phyloP scores from a whole-genome alignment of 1,140 invertebrate species.

The Luehdorfia chinensis region DNA sequence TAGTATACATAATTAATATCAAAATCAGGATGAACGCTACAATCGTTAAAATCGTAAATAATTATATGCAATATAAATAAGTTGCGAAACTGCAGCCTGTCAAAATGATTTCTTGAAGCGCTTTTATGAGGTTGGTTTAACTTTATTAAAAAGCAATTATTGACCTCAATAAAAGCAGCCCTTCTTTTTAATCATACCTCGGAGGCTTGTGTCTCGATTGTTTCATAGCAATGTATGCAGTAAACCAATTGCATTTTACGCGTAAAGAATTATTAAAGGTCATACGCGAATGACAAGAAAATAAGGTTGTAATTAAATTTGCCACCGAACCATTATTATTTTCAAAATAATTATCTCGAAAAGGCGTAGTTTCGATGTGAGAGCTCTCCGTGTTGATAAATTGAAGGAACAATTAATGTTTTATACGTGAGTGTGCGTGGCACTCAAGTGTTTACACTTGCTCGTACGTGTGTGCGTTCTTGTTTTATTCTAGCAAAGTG shows the following conservation, averaged over 20 bases:
- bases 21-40: background rate
- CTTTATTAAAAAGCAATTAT: conserved; percentile 50
- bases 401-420: conserved; percentile 60
- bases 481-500: background rate
- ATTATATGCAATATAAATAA: conserved; percentile 18
- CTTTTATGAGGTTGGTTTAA: conserved; percentile 26
- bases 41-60: background rate
- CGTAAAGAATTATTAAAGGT: conserved; percentile 34
- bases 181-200: conserved; percentile 33
- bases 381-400: conserved; percentile 51
- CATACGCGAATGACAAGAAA: conserved; percentile 35
- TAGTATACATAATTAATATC: background rate
- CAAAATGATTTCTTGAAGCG: conserved; percentile 17
- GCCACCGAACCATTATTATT: conserved; percentile 36
- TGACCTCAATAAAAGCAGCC: conserved; percentile 31
- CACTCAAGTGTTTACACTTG: conserved; percentile 25
- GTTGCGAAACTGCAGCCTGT: conserved; percentile 21
- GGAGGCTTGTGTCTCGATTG: conserved; percentile 17
- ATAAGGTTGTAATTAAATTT: conserved; percentile 41
- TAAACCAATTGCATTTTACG: conserved; percentile 28
- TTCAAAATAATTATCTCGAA: conserved; percentile 51
- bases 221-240: conserved; percentile 6
- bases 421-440: conserved; percentile 28
- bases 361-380: conserved; percentile 38
- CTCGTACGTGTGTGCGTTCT: background rate